These are phyloP conservation scores for Sorex maritimensis DNA, from an alignment of 2,797 vertebrate species.

Conservation along the genomic window DNA sequence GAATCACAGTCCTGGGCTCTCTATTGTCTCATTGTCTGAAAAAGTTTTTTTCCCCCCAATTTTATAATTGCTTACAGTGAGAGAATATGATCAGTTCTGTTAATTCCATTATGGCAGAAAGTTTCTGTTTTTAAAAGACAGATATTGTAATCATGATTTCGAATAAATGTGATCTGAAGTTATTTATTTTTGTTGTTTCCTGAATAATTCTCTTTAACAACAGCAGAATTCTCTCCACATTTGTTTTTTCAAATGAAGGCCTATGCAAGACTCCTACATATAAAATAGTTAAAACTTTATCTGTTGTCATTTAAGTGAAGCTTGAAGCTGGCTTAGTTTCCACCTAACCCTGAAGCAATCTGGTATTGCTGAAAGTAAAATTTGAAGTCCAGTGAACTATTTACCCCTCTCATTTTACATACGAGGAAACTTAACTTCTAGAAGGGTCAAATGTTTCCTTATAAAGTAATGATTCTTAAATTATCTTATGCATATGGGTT, in stretches of 20 bases:
- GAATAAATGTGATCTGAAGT: slow-evolving; percentile 17
- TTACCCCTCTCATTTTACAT: slow-evolving; percentile 79
- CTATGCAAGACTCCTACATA: background rate
- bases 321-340: slow-evolving; percentile 39
- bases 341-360: slow-evolving; percentile 45
- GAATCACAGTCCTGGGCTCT: background rate
- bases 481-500: background rate
- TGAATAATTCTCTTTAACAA: slow-evolving; percentile 38
- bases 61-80: slow-evolving; percentile 52
- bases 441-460: slow-evolving; percentile 71
- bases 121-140: slow-evolving; percentile 60
- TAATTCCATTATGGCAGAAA: slow-evolving; percentile 11
- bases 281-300: slow-evolving; percentile 67
- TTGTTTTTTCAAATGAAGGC: background rate
- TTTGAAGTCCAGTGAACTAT: slow-evolving; percentile 71
- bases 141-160: slow-evolving; percentile 58
- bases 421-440: slow-evolving; percentile 63
- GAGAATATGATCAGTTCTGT: background rate
- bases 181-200: slow-evolving; percentile 70
- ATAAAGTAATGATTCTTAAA: slow-evolving; percentile 72
- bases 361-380: slow-evolving; percentile 72
- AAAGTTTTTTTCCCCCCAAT: background rate
- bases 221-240: background rate
- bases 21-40: slow-evolving; percentile 52
- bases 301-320: slow-evolving; percentile 70